Evolutionary conservation across 2,797 vertebrate genomes (phyloP).

Genomic region (Mus spretus): DNA sequence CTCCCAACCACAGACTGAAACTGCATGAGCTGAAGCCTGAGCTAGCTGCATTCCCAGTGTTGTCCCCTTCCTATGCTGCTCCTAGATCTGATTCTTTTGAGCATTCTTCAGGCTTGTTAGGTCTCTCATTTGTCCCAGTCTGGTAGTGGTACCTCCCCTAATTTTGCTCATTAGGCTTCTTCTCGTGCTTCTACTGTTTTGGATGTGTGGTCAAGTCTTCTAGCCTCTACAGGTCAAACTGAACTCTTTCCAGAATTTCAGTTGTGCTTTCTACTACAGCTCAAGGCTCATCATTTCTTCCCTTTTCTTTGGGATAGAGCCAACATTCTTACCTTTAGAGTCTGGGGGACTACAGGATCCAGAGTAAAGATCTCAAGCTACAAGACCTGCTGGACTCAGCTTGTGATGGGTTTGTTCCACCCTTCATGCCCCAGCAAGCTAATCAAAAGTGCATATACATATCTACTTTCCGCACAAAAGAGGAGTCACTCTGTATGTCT

Average conservation of each 20-base stretch:
- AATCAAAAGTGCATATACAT: not conserved
- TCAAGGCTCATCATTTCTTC: not conserved
- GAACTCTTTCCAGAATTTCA: not conserved
- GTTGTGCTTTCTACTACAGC: not conserved
- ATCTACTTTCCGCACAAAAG: conserved; percentile 12
- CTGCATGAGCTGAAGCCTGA: not conserved
- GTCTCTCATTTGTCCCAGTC: not conserved
- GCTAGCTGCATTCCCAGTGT: too few relatives aligned
- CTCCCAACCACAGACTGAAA: not conserved
- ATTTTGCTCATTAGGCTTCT: fast-evolving
- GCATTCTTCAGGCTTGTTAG: not conserved
- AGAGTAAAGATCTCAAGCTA: not conserved
- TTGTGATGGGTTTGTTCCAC: not conserved
- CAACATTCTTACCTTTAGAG: not conserved
- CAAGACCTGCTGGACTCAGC: not conserved
- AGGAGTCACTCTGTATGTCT: not conserved
- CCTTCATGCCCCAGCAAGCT: not conserved
- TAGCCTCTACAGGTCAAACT: not conserved
- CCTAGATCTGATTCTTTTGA: not conserved
- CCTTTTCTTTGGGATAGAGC: not conserved
- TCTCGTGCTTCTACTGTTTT: too few relatives aligned
- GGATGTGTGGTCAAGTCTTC: not conserved
- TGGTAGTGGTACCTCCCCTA: fast-evolving
- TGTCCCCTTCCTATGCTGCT: fast-evolving
- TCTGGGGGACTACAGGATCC: not conserved